Percentiles rank a stretch among this genome's conserved stretches.
Conservation (phyloP, 1,140 invertebrate species). For the Heliconius melpomene region DNA sequence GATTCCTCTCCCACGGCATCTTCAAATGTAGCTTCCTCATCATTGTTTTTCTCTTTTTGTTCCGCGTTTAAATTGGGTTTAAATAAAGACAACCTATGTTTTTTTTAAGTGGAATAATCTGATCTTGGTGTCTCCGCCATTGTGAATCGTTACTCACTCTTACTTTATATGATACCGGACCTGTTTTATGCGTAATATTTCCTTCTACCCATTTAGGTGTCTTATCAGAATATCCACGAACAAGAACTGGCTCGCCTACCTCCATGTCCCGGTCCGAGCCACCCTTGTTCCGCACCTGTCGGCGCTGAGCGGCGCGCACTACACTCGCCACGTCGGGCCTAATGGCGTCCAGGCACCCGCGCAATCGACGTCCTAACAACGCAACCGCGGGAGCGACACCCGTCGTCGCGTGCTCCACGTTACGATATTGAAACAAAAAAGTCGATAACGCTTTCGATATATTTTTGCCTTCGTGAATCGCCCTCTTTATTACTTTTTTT, state of each 20-base stretch:
- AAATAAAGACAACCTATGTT: constrained; percentile 16
- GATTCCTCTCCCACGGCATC: constrained; percentile 3
- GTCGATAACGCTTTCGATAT: constrained; percentile 29
- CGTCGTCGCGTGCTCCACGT: constrained; percentile 48
- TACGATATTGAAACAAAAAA: constrained; percentile 51
- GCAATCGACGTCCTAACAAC: constrained; percentile 39
- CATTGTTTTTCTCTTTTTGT: background rate
- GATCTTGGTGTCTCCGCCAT: constrained; percentile 43
- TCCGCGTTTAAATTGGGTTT: background rate
- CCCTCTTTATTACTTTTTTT: constrained; percentile 59
- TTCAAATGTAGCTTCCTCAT: background rate
- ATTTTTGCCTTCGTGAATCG: constrained; percentile 11
- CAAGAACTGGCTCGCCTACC: background rate
- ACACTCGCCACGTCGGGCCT: constrained; percentile 29
- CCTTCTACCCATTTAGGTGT: constrained; percentile 30
- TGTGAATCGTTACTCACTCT: constrained; percentile 28
- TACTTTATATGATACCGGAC: constrained; percentile 48
- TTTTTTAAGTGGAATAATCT: constrained; percentile 34
- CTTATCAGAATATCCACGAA: background rate
- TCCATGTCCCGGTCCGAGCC: background rate
- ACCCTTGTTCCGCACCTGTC: no score
- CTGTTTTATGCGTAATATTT: constrained; percentile 33
- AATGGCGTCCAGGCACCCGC: constrained; percentile 44
- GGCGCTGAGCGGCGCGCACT: no score
- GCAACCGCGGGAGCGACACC: constrained; percentile 42